Conservation (phyloP, 1,140 invertebrate genomes). For the Trachymyrmex septentrionalis region DNA sequence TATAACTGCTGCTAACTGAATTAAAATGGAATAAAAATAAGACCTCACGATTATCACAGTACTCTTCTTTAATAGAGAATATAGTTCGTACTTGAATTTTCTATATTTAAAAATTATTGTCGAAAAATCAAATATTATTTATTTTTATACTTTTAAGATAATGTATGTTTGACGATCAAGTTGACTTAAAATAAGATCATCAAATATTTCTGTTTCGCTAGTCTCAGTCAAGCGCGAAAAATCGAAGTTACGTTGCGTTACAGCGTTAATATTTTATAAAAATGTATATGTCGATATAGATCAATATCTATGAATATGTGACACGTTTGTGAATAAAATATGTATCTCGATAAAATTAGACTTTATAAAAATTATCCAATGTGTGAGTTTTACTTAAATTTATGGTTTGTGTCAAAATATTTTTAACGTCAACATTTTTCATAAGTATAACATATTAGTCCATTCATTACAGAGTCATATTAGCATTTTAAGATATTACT, state of each 20-base stretch:
- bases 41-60: not conserved
- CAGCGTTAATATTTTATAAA: constrained; percentile 25
- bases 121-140: too few species aligned
- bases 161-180: constrained; percentile 4
- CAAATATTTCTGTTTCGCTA: not conserved
- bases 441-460: too few species aligned
- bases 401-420: not conserved
- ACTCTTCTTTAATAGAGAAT: not conserved
- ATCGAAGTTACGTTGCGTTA: not conserved
- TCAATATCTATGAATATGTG: not conserved
- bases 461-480: too few species aligned
- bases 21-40: constrained; percentile 29
- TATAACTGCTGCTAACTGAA: constrained; percentile 2
- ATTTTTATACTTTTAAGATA: not conserved
- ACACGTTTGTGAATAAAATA: not conserved
- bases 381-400: not conserved
- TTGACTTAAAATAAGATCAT: not conserved
- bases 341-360: not conserved
- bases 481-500: too few species aligned
- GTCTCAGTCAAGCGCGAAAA: not conserved
- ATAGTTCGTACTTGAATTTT: not conserved
- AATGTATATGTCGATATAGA: not conserved
- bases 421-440: not conserved
- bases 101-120: not conserved
- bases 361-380: not conserved